phyloP scores from a whole-genome alignment of 2,113 vertebrate genomes.

The Amia ocellicauda region DNA sequence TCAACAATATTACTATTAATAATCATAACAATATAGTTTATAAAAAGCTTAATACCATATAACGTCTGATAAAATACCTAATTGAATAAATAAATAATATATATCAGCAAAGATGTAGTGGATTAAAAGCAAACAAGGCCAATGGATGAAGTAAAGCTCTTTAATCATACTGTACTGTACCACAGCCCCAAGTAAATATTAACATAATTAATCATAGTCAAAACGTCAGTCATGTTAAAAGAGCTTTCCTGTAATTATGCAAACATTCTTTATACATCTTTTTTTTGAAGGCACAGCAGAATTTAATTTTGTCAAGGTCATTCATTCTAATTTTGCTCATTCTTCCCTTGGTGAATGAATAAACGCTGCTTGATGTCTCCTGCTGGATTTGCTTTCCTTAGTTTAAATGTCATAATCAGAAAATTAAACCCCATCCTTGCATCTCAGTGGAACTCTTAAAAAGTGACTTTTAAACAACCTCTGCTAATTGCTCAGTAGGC shows the following conservation, averaged over 20 bases:
- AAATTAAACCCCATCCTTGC: slow-evolving; percentile 32
- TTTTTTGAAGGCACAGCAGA: slow-evolving; percentile 23
- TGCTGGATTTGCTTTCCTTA: slow-evolving; percentile 39
- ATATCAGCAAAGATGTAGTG: slow-evolving; percentile 50
- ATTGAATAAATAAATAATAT: too few species aligned
- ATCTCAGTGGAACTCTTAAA: slow-evolving; percentile 41
- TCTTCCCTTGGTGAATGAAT: slow-evolving; percentile 31
- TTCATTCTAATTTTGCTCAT: slow-evolving; percentile 36
- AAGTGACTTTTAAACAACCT: slow-evolving; percentile 48
- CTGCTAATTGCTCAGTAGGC: slow-evolving; percentile 40
- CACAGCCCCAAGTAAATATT: slow-evolving; percentile 63
- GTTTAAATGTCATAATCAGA: slow-evolving; percentile 31
- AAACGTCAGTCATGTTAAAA: slow-evolving; percentile 51
- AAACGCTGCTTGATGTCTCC: slow-evolving; percentile 36
- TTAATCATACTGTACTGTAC: slow-evolving; percentile 49
- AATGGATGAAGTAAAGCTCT: slow-evolving; percentile 50
- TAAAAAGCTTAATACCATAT: too few species aligned
- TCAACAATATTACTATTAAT: too few species aligned
- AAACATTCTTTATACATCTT: slow-evolving; percentile 25
- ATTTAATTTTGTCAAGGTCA: slow-evolving; percentile 56
- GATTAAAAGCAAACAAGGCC: slow-evolving; percentile 53
- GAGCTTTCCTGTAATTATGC: slow-evolving; percentile 45
- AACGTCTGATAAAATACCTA: too few species aligned
- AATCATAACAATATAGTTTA: too few species aligned
- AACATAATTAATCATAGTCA: slow-evolving; percentile 65